phyloP scores from a whole-genome alignment of 2,113 vertebrate genomes.

The Mus musculus region DNA sequence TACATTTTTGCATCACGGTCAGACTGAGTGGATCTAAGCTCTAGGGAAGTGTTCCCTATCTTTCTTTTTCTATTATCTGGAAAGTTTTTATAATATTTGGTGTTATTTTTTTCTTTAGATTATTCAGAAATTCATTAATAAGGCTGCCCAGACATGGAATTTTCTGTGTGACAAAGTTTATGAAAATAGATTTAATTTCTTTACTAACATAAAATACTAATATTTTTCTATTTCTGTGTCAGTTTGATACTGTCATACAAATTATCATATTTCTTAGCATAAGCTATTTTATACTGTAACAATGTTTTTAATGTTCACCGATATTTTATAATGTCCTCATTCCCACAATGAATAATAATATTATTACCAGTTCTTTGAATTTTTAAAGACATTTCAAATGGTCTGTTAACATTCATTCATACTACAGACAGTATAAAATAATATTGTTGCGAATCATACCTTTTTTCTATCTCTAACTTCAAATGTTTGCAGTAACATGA shows the following conservation, averaged over 20 bases:
- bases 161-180: constrained; percentile 49
- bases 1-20: neutral
- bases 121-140: constrained; percentile 41
- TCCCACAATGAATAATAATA: neutral
- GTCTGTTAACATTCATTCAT: constrained; percentile 17
- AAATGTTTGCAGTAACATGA: constrained; percentile 15
- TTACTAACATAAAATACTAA: neutral
- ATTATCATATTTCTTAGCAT: constrained; percentile 28
- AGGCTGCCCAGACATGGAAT: neutral
- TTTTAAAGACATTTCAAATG: constrained; percentile 37
- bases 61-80: neutral
- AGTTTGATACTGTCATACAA: constrained; percentile 22
- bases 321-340: constrained; percentile 38
- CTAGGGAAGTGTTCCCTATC: neutral
- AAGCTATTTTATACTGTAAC: constrained; percentile 42
- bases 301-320: constrained; percentile 21
- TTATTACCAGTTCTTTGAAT: constrained; percentile 2
- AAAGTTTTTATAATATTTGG: neutral
- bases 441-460: neutral
- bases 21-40: neutral
- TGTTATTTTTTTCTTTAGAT: constrained; percentile 45
- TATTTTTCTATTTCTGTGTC: constrained; percentile 26
- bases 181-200: constrained; percentile 29
- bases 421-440: neutral
- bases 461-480: neutral